Percentiles rank a stretch among this genome's conserved stretches.
phyloP scores from a whole-genome alignment of 2,113 vertebrate genomes.

The Psilopogon haemacephalus region DNA sequence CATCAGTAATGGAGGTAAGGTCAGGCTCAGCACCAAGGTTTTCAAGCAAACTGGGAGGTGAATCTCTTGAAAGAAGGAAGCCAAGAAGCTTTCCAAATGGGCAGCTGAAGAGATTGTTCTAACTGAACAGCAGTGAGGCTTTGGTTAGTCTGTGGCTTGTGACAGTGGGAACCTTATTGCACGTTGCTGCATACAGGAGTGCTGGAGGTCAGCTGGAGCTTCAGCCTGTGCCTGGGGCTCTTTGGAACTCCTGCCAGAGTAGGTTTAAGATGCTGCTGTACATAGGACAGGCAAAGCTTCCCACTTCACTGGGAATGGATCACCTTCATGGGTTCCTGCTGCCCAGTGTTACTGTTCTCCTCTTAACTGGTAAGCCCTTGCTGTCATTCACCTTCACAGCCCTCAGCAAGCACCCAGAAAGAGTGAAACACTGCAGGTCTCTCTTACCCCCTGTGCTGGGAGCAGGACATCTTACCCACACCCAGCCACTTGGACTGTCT shows the following conservation, averaged over 20 bases:
- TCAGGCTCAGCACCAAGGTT: background rate
- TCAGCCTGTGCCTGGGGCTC: background rate
- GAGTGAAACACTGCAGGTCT: background rate
- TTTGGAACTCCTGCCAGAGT: rapidly evolving
- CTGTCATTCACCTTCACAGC: background rate
- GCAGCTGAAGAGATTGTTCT: background rate
- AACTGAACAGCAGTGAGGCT: background rate
- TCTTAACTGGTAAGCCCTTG: background rate
- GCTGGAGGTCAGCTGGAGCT: background rate
- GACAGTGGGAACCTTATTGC: background rate
- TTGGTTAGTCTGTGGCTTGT: background rate
- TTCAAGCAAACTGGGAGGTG: background rate
- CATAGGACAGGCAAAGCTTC: background rate
- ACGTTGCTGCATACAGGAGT: background rate
- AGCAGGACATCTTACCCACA: background rate
- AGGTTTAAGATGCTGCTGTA: background rate
- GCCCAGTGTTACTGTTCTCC: background rate
- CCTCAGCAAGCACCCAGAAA: background rate
- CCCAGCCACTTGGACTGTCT: background rate
- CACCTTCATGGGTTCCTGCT: background rate
- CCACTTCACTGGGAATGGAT: background rate
- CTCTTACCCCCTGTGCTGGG: background rate
- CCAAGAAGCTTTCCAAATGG: background rate
- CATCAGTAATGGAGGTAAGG: background rate
- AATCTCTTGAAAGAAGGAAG: background rate